These are phyloP conservation scores for Campopleginae sp. DNA, from an alignment of 2,888 invertebrate species.

Conservation along the genomic window DNA sequence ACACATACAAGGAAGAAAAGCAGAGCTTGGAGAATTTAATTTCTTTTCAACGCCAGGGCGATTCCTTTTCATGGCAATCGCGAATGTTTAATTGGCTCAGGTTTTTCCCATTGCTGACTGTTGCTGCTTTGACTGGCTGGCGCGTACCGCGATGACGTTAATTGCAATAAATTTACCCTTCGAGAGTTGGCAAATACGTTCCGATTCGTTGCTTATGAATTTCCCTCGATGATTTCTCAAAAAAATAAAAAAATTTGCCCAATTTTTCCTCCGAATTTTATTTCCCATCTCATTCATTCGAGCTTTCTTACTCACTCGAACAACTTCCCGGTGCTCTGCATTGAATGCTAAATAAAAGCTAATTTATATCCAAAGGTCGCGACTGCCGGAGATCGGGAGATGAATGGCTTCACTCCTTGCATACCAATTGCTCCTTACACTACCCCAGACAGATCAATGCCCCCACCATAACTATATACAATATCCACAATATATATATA, in stretches of 20 bases:
- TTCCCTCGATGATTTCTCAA: neutral
- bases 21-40: constrained; percentile 75
- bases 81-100: constrained; percentile 76
- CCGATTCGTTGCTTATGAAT: neutral
- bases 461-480: neutral
- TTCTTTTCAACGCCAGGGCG: constrained; percentile 74
- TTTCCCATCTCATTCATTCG: constrained; percentile 15
- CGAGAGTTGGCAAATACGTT: constrained; percentile 44
- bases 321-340: constrained; percentile 75
- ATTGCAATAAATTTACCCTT: constrained; percentile 78
- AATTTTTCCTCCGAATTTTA: constrained; percentile 23
- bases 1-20: constrained; percentile 33
- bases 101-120: constrained; percentile 13
- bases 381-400: constrained; percentile 83
- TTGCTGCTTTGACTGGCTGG: constrained; percentile 70
- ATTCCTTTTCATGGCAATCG: constrained; percentile 78
- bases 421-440: constrained; percentile 79
- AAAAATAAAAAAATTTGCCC: neutral
- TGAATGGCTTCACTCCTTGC: constrained; percentile 83
- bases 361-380: constrained; percentile 83
- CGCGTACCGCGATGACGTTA: constrained; percentile 78
- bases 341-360: constrained; percentile 84
- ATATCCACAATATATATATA: neutral
- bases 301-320: constrained; percentile 64
- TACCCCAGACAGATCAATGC: constrained; percentile 42